Conservation (phyloP, 2,797 vertebrate species). For the Dendrocincla tyrannina region DNA sequence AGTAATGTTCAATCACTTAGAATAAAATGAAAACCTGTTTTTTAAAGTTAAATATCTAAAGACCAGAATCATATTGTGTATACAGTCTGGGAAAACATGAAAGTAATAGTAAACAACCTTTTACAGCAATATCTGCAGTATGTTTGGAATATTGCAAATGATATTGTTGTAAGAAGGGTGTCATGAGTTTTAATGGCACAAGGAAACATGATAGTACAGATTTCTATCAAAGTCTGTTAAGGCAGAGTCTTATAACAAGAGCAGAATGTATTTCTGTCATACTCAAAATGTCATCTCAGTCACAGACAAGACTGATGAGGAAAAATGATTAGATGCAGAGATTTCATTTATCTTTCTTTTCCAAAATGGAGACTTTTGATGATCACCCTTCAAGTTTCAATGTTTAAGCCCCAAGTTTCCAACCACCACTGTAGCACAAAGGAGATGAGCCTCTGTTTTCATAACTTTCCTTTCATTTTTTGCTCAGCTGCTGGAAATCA, state of each 20-base stretch:
- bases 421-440: neutral
- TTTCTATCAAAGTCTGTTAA: constrained; percentile 5
- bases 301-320: constrained; percentile 14
- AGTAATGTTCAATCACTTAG: neutral
- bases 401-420: neutral
- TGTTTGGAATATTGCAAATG: neutral
- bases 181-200: neutral
- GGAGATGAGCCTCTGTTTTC: neutral
- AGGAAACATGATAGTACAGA: neutral
- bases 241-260: constrained; percentile 8
- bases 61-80: neutral
- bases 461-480: neutral
- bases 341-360: constrained; percentile 10
- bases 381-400: neutral
- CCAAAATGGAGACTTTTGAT: neutral
- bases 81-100: neutral
- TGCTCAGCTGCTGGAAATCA: neutral
- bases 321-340: neutral
- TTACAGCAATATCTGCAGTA: neutral
- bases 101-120: neutral
- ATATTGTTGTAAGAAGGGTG: neutral
- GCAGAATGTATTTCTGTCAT: constrained; percentile 9
- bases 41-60: neutral
- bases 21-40: neutral
- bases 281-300: constrained; percentile 34